Percentiles rank a stretch among this genome's conserved stretches.
phyloP scores from a whole-genome alignment of 2,888 invertebrate genomes.

The Ophioninae sp. region DNA sequence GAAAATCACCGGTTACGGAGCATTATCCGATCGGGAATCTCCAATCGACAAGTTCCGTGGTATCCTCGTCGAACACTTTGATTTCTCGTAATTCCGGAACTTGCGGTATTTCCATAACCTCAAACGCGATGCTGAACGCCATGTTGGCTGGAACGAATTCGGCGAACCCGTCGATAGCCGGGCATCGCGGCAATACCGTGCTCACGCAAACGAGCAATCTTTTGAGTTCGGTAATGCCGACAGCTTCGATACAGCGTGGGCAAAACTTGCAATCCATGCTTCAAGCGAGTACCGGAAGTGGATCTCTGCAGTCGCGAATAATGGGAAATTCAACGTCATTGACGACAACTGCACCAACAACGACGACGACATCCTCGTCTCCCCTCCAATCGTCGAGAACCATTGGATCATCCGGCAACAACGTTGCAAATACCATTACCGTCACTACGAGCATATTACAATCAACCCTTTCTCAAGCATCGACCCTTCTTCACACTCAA shows the following conservation, averaged over 20 bases:
- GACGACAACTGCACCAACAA: constrained; percentile 43
- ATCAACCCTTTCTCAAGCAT: constrained; percentile 78
- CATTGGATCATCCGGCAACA: constrained; percentile 72
- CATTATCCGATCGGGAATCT: constrained; percentile 75
- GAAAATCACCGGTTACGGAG: constrained; percentile 80
- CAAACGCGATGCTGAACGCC: constrained; percentile 79
- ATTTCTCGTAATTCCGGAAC: constrained; percentile 47
- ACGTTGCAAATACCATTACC: constrained; percentile 70
- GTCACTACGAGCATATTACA: constrained; percentile 78
- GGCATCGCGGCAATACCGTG: constrained; percentile 72
- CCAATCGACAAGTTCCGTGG: constrained; percentile 72
- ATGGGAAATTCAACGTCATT: constrained; percentile 59
- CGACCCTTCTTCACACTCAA: constrained; percentile 76
- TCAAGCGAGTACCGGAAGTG: constrained; percentile 70
- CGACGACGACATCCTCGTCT: constrained; percentile 45
- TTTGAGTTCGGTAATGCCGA: constrained; percentile 74
- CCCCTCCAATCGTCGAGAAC: constrained; percentile 74
- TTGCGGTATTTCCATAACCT: constrained; percentile 75
- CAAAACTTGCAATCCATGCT: constrained; percentile 76
- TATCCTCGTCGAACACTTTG: constrained; percentile 62
- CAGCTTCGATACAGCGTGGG: constrained; percentile 73
- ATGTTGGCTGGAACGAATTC: constrained; percentile 78
- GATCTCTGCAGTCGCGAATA: constrained; percentile 63
- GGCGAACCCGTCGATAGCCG: constrained; percentile 75
- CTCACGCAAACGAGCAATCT: constrained; percentile 76